Conservation (phyloP, 2,797 vertebrate genomes). For the Pteronotus mesoamericanus region DNA sequence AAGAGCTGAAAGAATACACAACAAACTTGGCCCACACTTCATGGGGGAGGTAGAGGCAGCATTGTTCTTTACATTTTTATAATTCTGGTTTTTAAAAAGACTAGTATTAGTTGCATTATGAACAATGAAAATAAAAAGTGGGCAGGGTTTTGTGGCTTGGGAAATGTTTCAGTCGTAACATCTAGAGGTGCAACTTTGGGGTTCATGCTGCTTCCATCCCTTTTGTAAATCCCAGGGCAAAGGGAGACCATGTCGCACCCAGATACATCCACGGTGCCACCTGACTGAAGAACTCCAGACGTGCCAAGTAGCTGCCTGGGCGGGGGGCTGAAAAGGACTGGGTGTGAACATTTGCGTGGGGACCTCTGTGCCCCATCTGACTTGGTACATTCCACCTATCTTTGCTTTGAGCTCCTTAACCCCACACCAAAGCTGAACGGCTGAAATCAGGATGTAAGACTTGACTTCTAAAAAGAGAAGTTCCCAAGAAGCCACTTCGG, state of each 20-base stretch:
- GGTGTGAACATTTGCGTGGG: not conserved
- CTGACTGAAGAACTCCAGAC: not conserved
- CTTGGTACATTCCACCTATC: not conserved
- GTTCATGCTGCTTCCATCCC: not conserved
- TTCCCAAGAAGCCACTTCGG: not conserved
- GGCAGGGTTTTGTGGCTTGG: not conserved
- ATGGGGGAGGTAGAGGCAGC: not conserved
- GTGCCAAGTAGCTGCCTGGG: not conserved
- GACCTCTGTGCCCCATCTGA: not conserved
- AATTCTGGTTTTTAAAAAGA: not conserved
- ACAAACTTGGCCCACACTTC: not conserved
- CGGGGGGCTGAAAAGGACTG: fast-evolving
- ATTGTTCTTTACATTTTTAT: not conserved
- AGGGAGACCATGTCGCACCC: not conserved
- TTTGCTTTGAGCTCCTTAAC: not conserved
- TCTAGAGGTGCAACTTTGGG: not conserved
- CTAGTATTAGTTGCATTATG: not conserved
- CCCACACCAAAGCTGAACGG: not conserved
- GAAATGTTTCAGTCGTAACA: not conserved
- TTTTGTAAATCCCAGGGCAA: not conserved
- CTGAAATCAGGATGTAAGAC: not conserved
- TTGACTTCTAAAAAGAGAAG: not conserved
- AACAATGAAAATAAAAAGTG: not conserved
- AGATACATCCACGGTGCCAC: not conserved
- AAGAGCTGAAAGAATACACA: not conserved